phyloP scores from a whole-genome alignment of 2,113 vertebrate genomes.

The Chiloscyllium plagiosum region DNA sequence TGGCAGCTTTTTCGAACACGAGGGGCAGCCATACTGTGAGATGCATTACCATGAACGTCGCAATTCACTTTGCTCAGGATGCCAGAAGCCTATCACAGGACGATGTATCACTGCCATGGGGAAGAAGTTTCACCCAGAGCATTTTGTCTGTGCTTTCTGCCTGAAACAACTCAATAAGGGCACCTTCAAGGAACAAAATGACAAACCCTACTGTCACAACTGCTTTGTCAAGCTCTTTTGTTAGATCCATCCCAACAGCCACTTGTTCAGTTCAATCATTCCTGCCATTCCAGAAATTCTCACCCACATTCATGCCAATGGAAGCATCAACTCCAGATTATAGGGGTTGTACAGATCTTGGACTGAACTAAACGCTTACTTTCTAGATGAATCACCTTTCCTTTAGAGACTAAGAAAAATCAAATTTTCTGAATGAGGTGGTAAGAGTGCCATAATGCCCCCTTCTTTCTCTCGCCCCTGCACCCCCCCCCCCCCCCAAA shows the following conservation, averaged over 20 bases:
- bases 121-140: conserved; percentile 97
- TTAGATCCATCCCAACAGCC: conserved; percentile 52
- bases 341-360: conserved; percentile 14
- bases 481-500: background rate
- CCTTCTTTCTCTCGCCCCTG: no score
- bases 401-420: conserved; percentile 5
- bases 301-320: background rate
- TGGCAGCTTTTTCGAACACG: conserved; percentile 96
- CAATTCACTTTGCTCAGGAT: conserved; percentile 90
- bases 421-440: background rate
- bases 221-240: conserved; percentile 98
- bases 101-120: conserved; percentile 98
- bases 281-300: conserved; percentile 15
- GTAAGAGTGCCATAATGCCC: background rate
- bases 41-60: conserved; percentile 94
- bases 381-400: background rate
- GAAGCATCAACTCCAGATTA: background rate
- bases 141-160: conserved; percentile 98
- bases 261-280: conserved; percentile 24
- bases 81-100: conserved; percentile 97
- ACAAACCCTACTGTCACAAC: conserved; percentile 97
- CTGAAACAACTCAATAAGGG: conserved; percentile 99
- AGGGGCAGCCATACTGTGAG: conserved; percentile 96
- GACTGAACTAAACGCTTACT: conserved; percentile 15
- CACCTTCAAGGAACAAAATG: conserved; percentile 98